Base-by-base conservation (phyloP, 2,888 invertebrate genomes). In the Sycophila texana region DNA sequence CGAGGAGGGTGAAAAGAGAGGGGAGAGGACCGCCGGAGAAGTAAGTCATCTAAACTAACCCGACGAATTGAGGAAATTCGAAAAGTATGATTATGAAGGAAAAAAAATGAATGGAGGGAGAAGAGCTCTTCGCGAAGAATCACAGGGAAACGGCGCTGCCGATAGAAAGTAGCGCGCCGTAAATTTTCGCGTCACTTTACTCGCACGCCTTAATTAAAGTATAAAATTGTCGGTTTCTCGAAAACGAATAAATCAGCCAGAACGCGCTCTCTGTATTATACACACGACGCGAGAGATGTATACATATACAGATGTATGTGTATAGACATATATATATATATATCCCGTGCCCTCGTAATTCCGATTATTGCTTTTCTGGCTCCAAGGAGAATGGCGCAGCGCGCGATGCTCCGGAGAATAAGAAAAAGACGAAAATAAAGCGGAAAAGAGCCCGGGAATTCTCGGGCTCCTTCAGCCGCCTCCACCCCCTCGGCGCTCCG, bases 161-260 rank as follows among this genome's bases (percentile, higher is more conserved):
- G 13, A 18, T 13, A 14, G 10, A 14, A 22, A 51, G 18, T 20
- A 20, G 13, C 66, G 49, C 49, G 60, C 22, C 20, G 67, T 71
- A 57, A 61, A 70, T 61, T 63, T 55, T n/a, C 68, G n/a, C 66
- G 65, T n/a, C 55, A n/a, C 39, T 18, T 13, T 14, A 53, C 26
- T 60, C 75, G 72, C 65, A 80, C 65, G 49, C 60, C 61, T 65
- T 71, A 66, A 77, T 77, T 78, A 70, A 74, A 78, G 78, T 63
- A 78, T 74, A 60, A 74, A 78, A 78, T 78, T 63, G 78, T 74
- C 68, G 78, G 68, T 61, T 74, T 68, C 61, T 49, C 60, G 68
- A 57, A 74, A 78, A 68, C 57, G 74, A 78, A 78, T 78, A 74
- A 78, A 78, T 78, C 74, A 78, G 20, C 18, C 16, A 3, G 57